Evolutionary conservation across 2,113 vertebrate genomes (phyloP), one percentile per base, ranked within the genome.

Genomic region (Limanda limanda): DNA sequence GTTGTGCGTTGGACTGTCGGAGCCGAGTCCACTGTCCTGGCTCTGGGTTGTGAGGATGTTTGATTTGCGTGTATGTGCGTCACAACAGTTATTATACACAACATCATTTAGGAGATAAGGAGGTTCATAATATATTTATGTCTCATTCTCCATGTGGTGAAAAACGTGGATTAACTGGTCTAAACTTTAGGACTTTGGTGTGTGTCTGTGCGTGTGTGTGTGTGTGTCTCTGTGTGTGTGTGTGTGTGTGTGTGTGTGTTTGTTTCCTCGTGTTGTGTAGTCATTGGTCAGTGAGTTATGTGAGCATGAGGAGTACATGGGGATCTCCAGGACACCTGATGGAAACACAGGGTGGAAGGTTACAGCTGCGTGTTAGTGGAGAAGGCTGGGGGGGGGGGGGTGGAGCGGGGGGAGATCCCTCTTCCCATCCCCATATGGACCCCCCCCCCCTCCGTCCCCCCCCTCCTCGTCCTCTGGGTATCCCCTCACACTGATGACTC

Each of bases 281-380:
- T 51, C 47, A 20, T 51, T 51, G 47, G 47, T 18, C 47, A 51
- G 47, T 51, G 47, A 51, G 47, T 51, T 51, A 5, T 51, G 47
- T 20, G 47, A 51, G 47, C 18, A 17, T 17, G 47, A n/a, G n/a
- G 47, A 18, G 47, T 5, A 18, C 5, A 5, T 18, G 15, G 87
- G 85, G 78, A 82, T 82, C 76, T 88, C 88, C 74, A 37, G 68
- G 73, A 76, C 86, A 87, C 74, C 86, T 89, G 87, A 79, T 88
- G 91, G 87, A 91, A 89, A 81, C 79, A 76, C 37, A 55, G 76
- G 74, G 82, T 86, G 66, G 71, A 84, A 85, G 86, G 85, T 90
- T 81, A 78, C 83, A 79, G 84, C 80, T 80, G 89, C 25, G 7
- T 72, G 85, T 76, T 5, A 63, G 37, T 5, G 66, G 20, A 47